Percentiles rank a stretch among this genome's conserved stretches.
Evolutionary conservation across 2,888 invertebrate genomes (phyloP).

Genomic region (Margaritifera margaritifera): DNA sequence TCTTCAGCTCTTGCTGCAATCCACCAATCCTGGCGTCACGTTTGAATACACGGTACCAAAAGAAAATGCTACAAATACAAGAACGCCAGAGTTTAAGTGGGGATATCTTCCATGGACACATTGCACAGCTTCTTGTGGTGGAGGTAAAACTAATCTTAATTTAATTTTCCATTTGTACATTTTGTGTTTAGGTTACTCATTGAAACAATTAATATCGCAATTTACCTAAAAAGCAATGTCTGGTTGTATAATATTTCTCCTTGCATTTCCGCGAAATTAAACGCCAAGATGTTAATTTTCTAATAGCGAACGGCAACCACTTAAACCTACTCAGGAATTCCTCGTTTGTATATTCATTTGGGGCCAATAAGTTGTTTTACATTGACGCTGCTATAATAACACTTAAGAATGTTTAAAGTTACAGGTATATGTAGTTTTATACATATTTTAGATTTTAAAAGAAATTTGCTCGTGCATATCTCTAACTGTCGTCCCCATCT

Average conservation of each 20-base stretch:
- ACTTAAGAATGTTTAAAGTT: too few relatives aligned
- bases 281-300: neutral
- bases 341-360: too few relatives aligned
- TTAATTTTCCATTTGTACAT: too few relatives aligned
- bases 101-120: conserved; percentile 86
- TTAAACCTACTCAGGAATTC: too few relatives aligned
- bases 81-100: conserved; percentile 82
- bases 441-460: too few relatives aligned
- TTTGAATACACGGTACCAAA: conserved; percentile 88
- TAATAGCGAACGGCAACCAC: too few relatives aligned
- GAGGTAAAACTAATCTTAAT: conserved; percentile 76
- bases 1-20: conserved; percentile 82
- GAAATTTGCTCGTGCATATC: too few relatives aligned
- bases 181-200: neutral
- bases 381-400: too few relatives aligned
- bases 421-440: too few relatives aligned
- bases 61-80: conserved; percentile 75
- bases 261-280: too few relatives aligned
- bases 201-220: neutral
- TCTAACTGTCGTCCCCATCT: neutral
- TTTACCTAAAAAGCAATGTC: neutral
- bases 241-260: neutral
- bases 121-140: conserved; percentile 85
- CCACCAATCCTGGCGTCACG: conserved; percentile 84
- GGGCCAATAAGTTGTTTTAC: too few relatives aligned